These are phyloP conservation scores for Zaprionus taronus DNA, from an alignment of 1,140 invertebrate genomes.

Conservation along the genomic window DNA sequence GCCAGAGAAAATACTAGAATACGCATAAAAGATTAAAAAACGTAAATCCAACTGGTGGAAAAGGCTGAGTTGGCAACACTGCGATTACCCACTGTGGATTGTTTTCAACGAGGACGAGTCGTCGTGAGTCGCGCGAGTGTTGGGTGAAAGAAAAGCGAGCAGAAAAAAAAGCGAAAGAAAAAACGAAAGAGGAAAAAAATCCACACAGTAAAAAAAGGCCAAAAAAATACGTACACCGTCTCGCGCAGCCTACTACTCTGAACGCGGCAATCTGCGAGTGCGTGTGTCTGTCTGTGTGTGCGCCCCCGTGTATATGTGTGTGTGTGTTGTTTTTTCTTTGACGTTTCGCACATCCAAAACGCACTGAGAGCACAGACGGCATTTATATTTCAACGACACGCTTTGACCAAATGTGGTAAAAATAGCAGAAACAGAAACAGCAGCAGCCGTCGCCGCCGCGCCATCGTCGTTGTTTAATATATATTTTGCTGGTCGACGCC, in stretches of 20 bases:
- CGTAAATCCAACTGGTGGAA: slow-evolving; percentile 30
- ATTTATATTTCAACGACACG: slow-evolving; percentile 26
- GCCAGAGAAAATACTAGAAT: slow-evolving; percentile 41
- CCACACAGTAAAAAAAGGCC: slow-evolving; percentile 20
- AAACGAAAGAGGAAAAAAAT: slow-evolving; percentile 25
- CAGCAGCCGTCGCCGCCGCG: slow-evolving; percentile 31
- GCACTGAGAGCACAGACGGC: slow-evolving; percentile 23
- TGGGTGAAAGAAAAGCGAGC: slow-evolving; percentile 39
- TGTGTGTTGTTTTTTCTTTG: slow-evolving; percentile 24
- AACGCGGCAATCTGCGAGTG: slow-evolving; percentile 29
- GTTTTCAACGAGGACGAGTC: slow-evolving; percentile 55
- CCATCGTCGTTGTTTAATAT: slow-evolving; percentile 21
- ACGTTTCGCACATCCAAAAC: slow-evolving; percentile 19
- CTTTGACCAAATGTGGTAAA: slow-evolving; percentile 74
- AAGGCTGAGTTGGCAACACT: slow-evolving; percentile 52
- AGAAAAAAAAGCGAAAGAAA: slow-evolving; percentile 40
- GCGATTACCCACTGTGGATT: slow-evolving; percentile 44
- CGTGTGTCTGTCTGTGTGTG: slow-evolving; percentile 24
- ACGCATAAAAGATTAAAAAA: slow-evolving; percentile 35
- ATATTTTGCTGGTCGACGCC: slow-evolving; percentile 30
- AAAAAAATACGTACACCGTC: slow-evolving; percentile 3
- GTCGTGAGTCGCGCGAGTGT: slow-evolving; percentile 36
- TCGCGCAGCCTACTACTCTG: background rate
- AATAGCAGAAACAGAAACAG: slow-evolving; percentile 59
- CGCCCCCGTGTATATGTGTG: background rate